Conservation (phyloP, 1,140 invertebrate species). For the Conopomorpha cramerella region DNA sequence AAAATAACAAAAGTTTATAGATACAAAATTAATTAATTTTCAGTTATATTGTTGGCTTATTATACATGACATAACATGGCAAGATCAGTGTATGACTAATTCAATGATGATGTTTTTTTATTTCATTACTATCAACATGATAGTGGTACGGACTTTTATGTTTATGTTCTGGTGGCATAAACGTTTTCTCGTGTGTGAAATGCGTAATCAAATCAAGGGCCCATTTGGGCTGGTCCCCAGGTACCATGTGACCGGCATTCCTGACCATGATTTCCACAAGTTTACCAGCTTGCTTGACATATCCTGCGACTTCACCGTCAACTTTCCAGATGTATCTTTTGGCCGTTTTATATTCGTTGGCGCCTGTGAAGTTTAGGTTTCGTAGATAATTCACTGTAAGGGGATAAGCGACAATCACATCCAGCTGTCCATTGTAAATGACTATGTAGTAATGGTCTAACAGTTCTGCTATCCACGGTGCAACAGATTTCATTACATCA, state of each 20-base stretch:
- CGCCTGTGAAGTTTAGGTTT: constrained; percentile 69
- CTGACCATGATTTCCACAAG: constrained; percentile 81
- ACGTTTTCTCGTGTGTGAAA: constrained; percentile 70
- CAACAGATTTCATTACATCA: constrained; percentile 85
- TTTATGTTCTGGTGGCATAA: constrained; percentile 7
- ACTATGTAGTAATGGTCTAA: constrained; percentile 70
- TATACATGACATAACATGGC: neutral
- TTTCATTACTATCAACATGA: neutral
- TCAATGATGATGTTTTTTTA: neutral
- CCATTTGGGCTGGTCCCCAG: constrained; percentile 80
- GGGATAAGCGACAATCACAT: constrained; percentile 84
- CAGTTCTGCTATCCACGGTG: constrained; percentile 74
- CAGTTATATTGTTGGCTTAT: neutral
- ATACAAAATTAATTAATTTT: neutral
- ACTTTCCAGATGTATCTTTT: constrained; percentile 71
- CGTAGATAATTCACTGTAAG: constrained; percentile 74
- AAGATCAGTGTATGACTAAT: neutral
- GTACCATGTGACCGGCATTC: constrained; percentile 85
- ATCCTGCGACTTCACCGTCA: constrained; percentile 75
- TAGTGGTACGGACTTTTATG: neutral
- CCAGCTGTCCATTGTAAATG: constrained; percentile 83
- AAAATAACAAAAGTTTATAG: neutral
- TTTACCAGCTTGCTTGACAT: constrained; percentile 72
- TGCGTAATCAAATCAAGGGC: constrained; percentile 76
- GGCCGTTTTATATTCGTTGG: constrained; percentile 68